Conservation (phyloP, 2,888 invertebrate genomes). For the Eristalis intricaria region DNA sequence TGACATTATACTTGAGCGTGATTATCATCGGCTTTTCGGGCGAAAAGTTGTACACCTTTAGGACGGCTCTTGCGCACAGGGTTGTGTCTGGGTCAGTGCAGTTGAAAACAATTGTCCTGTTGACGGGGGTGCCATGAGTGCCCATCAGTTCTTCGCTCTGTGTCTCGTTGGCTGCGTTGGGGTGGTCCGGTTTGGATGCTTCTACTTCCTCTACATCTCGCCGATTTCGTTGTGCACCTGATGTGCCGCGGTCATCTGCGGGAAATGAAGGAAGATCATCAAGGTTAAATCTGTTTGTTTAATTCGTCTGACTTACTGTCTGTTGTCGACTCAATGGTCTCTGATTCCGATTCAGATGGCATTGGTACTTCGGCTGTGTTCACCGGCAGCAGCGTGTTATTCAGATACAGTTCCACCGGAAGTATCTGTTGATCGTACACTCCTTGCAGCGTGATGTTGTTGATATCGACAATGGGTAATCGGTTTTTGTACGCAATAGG, state of each 20-base stretch:
- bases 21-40: constrained; percentile 77
- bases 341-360: constrained; percentile 44
- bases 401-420: constrained; percentile 77
- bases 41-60: constrained; percentile 78
- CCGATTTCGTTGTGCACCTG: constrained; percentile 73
- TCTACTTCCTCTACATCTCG: constrained; percentile 75
- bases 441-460: constrained; percentile 78
- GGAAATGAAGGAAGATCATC: background rate
- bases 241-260: constrained; percentile 59
- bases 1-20: constrained; percentile 78
- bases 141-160: constrained; percentile 78
- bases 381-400: constrained; percentile 77
- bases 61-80: constrained; percentile 78
- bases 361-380: constrained; percentile 77
- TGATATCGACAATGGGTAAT: constrained; percentile 78
- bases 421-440: constrained; percentile 78
- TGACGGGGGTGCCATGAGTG: constrained; percentile 78
- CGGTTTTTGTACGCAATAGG: constrained; percentile 78
- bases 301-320: constrained; percentile 34
- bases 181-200: constrained; percentile 77
- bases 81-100: constrained; percentile 78
- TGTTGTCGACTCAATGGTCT: constrained; percentile 38
- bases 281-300: no score
- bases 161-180: constrained; percentile 77
- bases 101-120: constrained; percentile 81